Evolutionary conservation across 2,797 vertebrate species (phyloP), one percentile per base, ranked within the genome.

Genomic region (Spondyliosoma cantharus): DNA sequence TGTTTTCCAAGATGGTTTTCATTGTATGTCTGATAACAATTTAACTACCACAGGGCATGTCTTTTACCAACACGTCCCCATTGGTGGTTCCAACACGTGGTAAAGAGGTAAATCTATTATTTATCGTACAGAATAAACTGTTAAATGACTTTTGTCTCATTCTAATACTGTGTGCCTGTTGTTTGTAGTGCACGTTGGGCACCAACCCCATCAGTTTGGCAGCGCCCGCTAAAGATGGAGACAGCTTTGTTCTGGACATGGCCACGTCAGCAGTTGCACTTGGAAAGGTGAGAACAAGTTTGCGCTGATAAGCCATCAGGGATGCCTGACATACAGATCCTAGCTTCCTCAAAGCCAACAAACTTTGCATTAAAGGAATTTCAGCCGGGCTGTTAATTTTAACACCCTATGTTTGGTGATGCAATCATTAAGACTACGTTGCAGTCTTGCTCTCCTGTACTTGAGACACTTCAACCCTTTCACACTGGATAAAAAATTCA

Each of bases 231-330:
- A 88, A 86, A 3, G 45, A 93, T 2, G 93, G 91, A 46, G 95
- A 95, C 90, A 95, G 94, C 82, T 95, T 95, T 72, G 94, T 94
- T 45, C 76, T 96, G 84, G 95, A 96, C 81, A 96, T 95, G 93
- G 95, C 95, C 56, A 96, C 95, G 0, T 96, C 95, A 3, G 93
- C 94, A 0, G 95, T 91, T 2, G 94, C 95, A 0, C 82, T 95
- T 0, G 95, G 95, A 82, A 96, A 96, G 93, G 95, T 95, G 81
- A 45, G 37, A 22, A 37, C 32, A 14, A 20, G 5, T 3, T 69
- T 16, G 3, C 37, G 7, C 11, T 37, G 7, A 19, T n/a, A 12
- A 52, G 14, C 13, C 32, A 6, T 17, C 54, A 42, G 45, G 4
- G 43, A 29, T n/a, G 22, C 7, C 11, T 50, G 0, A 50, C 15